Evolutionary conservation across 2,113 vertebrate genomes (phyloP).

Genomic region (Ploceus nigricollis): DNA sequence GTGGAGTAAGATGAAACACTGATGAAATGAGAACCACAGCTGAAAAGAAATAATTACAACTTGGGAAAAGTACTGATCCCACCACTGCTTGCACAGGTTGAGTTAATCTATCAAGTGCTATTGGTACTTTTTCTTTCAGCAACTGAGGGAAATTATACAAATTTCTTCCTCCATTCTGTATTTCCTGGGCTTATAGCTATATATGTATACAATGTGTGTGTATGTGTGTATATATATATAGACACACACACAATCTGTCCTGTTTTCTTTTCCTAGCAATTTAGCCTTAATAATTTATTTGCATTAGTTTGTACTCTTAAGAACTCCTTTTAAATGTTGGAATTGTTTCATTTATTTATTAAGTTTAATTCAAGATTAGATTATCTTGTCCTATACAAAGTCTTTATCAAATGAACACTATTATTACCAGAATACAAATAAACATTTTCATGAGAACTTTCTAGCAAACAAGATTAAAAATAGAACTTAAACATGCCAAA

Average conservation of each 20-base stretch:
- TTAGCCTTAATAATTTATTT: neutral
- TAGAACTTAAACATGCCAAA: neutral
- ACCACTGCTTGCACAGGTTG: rapidly evolving
- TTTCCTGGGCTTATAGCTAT: neutral
- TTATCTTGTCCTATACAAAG: neutral
- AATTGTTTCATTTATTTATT: neutral
- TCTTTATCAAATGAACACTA: neutral
- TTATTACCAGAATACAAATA: neutral
- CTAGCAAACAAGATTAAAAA: neutral
- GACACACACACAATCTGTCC: neutral
- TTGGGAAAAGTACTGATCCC: neutral
- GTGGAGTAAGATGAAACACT: neutral
- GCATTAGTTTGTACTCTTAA: neutral
- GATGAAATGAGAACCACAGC: neutral
- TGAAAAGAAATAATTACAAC: neutral
- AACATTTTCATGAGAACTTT: neutral
- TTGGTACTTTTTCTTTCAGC: neutral
- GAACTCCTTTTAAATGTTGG: neutral
- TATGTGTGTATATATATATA: too few relatives aligned
- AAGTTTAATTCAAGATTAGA: neutral
- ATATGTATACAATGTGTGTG: neutral
- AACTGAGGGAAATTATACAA: neutral
- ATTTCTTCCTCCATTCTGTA: neutral
- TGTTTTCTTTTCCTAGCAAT: neutral
- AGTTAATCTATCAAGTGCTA: neutral